A percentile compares a stretch with the other conserved stretches of the same genome.
Evolutionary conservation across 2,113 vertebrate genomes (phyloP).

Genomic region (Grammomys surdaster): DNA sequence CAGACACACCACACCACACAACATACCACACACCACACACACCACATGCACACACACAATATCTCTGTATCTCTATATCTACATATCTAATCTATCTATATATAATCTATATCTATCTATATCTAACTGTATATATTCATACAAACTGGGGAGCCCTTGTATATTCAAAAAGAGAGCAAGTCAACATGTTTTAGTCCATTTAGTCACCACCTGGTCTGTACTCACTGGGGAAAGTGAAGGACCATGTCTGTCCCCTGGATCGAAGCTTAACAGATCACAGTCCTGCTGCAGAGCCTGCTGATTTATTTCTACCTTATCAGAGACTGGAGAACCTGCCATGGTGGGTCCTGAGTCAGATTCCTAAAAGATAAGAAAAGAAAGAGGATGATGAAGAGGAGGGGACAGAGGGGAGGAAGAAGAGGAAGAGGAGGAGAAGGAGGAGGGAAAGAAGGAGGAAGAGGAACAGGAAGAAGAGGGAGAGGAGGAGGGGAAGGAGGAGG

Average conservation of each 20-base stretch:
- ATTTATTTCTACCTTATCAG: background rate
- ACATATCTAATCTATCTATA: too few relatives aligned
- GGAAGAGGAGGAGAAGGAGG: background rate
- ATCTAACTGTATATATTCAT: background rate
- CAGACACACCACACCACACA: too few relatives aligned
- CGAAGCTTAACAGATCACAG: accelerated
- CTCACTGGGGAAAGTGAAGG: background rate
- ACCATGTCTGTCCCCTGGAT: background rate
- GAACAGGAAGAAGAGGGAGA: background rate
- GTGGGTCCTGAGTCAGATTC: background rate
- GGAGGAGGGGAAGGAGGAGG: background rate
- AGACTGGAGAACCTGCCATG: background rate
- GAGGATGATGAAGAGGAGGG: background rate
- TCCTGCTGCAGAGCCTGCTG: background rate
- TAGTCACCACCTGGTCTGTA: background rate
- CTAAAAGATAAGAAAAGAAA: background rate
- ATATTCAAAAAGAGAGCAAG: background rate
- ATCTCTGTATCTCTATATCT: background rate
- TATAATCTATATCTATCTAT: too few relatives aligned
- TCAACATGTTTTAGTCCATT: background rate
- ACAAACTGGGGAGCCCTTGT: background rate
- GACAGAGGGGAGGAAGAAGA: background rate
- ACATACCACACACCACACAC: background rate
- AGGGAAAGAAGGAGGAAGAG: background rate
- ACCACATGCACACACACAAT: background rate